These are phyloP conservation scores for Lagenorhynchus albirostris DNA, from an alignment of 2,113 vertebrate species.

Conservation along the genomic window DNA sequence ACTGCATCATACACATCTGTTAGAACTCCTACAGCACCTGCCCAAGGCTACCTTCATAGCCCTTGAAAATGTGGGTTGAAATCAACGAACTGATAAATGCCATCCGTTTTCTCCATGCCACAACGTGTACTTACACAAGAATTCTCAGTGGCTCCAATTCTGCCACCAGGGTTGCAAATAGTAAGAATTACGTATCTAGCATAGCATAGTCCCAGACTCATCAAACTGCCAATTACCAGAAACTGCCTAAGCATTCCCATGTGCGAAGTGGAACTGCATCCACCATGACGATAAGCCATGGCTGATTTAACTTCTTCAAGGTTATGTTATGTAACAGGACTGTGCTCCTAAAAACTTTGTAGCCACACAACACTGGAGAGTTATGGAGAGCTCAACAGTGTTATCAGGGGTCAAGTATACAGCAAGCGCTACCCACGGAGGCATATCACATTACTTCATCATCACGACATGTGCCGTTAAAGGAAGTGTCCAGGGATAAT, in stretches of 20 bases:
- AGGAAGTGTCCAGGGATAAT: slow-evolving; percentile 1
- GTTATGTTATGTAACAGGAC: background rate
- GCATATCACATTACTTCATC: background rate
- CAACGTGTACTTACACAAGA: background rate
- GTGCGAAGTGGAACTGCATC: background rate
- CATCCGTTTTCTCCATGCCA: background rate
- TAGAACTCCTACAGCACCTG: background rate
- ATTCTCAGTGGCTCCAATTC: background rate
- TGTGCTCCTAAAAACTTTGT: background rate
- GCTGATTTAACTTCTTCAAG: background rate
- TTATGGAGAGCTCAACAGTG: background rate
- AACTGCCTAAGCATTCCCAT: background rate
- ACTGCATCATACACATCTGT: background rate
- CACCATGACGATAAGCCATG: background rate
- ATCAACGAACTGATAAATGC: background rate
- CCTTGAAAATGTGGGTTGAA: background rate
- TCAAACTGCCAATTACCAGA: background rate
- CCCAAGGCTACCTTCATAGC: background rate
- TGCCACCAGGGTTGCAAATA: background rate
- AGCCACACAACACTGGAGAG: background rate
- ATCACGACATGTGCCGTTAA: background rate
- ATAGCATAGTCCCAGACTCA: background rate
- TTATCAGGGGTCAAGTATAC: background rate
- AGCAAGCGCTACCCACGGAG: background rate
- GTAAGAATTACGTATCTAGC: background rate